Evolutionary conservation across 2,888 invertebrate species (phyloP).

Genomic region (Troides aeacus): DNA sequence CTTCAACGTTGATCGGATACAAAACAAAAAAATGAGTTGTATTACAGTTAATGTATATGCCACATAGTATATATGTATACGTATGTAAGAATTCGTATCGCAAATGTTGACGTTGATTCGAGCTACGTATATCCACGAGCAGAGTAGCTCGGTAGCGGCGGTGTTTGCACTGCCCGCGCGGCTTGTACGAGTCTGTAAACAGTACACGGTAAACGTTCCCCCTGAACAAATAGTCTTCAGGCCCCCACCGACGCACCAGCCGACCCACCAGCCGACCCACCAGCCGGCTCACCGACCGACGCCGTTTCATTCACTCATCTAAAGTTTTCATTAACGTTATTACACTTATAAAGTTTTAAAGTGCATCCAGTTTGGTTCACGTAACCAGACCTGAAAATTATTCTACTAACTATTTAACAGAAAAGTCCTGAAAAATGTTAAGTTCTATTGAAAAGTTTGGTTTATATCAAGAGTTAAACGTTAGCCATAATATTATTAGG

Average conservation of each 20-base stretch:
- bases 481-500: too few relatives aligned
- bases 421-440: too few relatives aligned
- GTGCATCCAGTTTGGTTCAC: too few relatives aligned
- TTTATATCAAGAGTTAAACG: too few relatives aligned
- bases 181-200: slow-evolving; percentile 57
- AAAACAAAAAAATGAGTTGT: too few relatives aligned
- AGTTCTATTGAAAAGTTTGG: too few relatives aligned
- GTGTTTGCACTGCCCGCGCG: slow-evolving; percentile 41
- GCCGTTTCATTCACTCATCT: slow-evolving; percentile 7
- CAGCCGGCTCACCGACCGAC: neutral
- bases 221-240: slow-evolving; percentile 59
- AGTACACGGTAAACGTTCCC: slow-evolving; percentile 58
- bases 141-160: slow-evolving; percentile 40
- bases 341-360: neutral
- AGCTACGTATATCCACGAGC: neutral
- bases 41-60: too few relatives aligned
- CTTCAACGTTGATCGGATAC: too few relatives aligned
- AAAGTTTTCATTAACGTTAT: neutral
- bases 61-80: too few relatives aligned
- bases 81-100: neutral
- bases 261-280: neutral
- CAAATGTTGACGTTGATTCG: neutral
- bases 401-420: too few relatives aligned
- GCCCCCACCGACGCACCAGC: slow-evolving; percentile 35
- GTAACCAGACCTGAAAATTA: too few relatives aligned